A percentile compares a stretch with the other conserved stretches of the same genome.
phyloP scores from a whole-genome alignment of 2,113 vertebrate genomes.

The Dromiciops gliroides region DNA sequence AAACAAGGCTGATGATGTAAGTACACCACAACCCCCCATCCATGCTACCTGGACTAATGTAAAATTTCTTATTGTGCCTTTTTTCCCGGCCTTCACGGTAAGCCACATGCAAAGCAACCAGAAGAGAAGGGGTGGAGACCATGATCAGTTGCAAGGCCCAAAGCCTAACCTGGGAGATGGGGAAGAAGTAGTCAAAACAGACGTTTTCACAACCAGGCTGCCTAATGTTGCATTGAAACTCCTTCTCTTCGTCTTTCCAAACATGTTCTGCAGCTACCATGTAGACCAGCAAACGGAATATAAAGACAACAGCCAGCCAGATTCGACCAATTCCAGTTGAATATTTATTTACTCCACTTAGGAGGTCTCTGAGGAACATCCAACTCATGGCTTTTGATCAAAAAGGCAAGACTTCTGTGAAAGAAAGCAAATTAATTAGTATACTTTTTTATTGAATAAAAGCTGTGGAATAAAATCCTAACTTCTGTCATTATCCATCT shows the following conservation, averaged over 20 bases:
- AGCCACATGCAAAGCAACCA: slow-evolving; percentile 91
- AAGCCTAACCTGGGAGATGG: slow-evolving; percentile 90
- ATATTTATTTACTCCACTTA: slow-evolving; percentile 92
- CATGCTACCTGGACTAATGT: slow-evolving; percentile 82
- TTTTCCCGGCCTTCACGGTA: slow-evolving; percentile 88
- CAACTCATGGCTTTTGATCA: slow-evolving; percentile 88
- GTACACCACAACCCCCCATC: slow-evolving; percentile 90
- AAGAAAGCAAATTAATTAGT: slow-evolving; percentile 67
- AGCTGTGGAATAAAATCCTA: background rate
- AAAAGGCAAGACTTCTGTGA: slow-evolving; percentile 67
- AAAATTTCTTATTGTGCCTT: slow-evolving; percentile 82
- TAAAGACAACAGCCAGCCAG: slow-evolving; percentile 90
- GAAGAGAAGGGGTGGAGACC: slow-evolving; percentile 91
- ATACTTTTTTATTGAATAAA: slow-evolving; percentile 6
- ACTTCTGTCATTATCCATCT: background rate
- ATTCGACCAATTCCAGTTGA: slow-evolving; percentile 90
- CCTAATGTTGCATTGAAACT: slow-evolving; percentile 90
- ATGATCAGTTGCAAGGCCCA: slow-evolving; percentile 94
- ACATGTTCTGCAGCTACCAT: slow-evolving; percentile 89
- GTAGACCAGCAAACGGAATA: slow-evolving; percentile 91
- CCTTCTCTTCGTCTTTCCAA: slow-evolving; percentile 91
- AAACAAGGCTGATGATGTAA: slow-evolving; percentile 88
- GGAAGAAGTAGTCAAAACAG: slow-evolving; percentile 93
- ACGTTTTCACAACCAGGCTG: slow-evolving; percentile 93
- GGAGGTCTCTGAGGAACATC: slow-evolving; percentile 86